phyloP scores from a whole-genome alignment of 2,888 invertebrate genomes.

The Deroplatys truncata region DNA sequence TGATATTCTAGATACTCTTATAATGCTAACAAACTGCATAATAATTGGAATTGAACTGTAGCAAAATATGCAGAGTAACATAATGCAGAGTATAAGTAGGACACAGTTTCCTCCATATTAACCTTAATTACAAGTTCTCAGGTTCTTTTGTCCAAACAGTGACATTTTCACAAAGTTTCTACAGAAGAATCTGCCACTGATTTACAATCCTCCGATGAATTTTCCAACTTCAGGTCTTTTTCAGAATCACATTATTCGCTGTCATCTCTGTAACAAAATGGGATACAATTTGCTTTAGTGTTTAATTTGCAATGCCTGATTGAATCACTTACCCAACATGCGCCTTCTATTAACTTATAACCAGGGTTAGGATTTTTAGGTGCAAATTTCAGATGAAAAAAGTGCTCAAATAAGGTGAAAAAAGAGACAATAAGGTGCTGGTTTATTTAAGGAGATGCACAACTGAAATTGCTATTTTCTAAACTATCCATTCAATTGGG shows the following conservation, averaged over 20 bases:
- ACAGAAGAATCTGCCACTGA: neutral
- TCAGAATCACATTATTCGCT: neutral
- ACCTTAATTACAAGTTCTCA: neutral
- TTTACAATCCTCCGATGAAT: neutral
- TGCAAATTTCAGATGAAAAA: no score
- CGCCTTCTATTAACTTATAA: neutral
- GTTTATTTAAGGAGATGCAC: no score
- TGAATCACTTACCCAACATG: neutral
- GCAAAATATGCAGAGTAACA: neutral
- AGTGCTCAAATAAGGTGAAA: no score
- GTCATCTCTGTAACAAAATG: neutral
- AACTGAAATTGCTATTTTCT: no score
- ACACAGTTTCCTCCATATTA: neutral
- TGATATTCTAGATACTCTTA: neutral
- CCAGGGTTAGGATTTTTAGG: no score
- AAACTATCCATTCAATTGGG: no score
- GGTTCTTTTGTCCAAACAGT: neutral
- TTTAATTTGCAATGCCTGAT: neutral
- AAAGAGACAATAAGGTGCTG: no score
- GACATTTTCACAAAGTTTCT: neutral
- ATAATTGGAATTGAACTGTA: neutral
- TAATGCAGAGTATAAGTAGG: neutral
- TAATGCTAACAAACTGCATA: neutral
- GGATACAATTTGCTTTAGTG: neutral
- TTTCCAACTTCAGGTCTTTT: neutral